A percentile compares a stretch with the other conserved stretches of the same genome.
Conservation (phyloP, 1,140 invertebrate species). For the Melitaea cinxia region DNA sequence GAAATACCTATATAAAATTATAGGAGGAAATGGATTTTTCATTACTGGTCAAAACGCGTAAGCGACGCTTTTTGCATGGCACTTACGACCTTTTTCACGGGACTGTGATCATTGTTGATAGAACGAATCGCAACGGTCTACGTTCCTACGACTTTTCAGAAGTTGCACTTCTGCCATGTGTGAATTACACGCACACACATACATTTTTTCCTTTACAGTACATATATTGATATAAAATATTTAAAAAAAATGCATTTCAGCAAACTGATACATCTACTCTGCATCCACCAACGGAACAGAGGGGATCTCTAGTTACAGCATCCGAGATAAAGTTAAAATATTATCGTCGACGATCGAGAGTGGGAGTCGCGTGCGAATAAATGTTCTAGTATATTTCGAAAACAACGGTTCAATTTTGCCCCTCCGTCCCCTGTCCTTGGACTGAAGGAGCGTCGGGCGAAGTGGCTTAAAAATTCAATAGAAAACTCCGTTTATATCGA, state of each 20-base stretch:
- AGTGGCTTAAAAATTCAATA: constrained; percentile 41
- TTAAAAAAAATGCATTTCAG: neutral
- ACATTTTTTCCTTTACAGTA: too few species aligned
- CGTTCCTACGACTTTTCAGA: too few species aligned
- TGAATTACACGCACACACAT: too few species aligned
- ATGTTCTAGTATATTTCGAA: constrained; percentile 72
- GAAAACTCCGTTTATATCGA: constrained; percentile 26
- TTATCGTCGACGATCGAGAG: constrained; percentile 71
- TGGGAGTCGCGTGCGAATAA: constrained; percentile 63
- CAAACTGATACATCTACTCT: constrained; percentile 38
- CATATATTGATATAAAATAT: too few species aligned
- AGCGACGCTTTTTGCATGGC: too few species aligned
- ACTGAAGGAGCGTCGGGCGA: constrained; percentile 12
- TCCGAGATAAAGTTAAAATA: constrained; percentile 78
- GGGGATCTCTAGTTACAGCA: constrained; percentile 64
- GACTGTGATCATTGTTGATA: too few species aligned
- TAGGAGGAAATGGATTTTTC: too few species aligned
- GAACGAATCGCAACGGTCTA: too few species aligned
- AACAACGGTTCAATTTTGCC: constrained; percentile 70
- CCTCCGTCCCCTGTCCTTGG: constrained; percentile 25
- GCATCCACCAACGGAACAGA: constrained; percentile 27
- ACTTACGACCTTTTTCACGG: too few species aligned
- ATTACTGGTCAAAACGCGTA: too few species aligned
- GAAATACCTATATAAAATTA: too few species aligned
- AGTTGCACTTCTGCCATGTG: too few species aligned